Evolutionary conservation across 2,888 invertebrate species (phyloP).

Genomic region (Craniophora ligustri): DNA sequence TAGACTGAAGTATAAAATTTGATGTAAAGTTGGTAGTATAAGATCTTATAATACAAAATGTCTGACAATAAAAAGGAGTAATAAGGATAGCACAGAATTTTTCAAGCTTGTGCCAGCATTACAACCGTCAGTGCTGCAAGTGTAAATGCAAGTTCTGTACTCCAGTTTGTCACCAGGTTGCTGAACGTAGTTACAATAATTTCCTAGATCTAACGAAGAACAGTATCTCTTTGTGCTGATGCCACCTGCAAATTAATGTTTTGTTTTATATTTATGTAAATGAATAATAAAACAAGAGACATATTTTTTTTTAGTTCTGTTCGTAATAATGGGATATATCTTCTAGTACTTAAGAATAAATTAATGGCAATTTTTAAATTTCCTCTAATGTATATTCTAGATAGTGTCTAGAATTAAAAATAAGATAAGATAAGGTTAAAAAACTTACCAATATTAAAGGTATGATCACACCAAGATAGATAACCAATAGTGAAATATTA

Average conservation of each 20-base stretch:
- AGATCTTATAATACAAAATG: constrained; percentile 40
- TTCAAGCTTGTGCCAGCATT: constrained; percentile 87
- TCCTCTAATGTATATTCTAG: too few species aligned
- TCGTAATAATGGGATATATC: too few species aligned
- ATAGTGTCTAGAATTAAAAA: too few species aligned
- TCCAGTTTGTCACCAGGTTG: constrained; percentile 95
- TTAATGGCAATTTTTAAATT: too few species aligned
- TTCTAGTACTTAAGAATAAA: too few species aligned
- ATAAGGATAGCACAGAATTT: constrained; percentile 58
- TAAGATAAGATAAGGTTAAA: neutral
- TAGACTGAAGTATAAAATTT: too few species aligned
- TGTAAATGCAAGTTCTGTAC: constrained; percentile 96
- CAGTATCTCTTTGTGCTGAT: constrained; percentile 96
- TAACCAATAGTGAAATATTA: constrained; percentile 21
- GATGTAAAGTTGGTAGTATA: neutral
- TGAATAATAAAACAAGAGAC: too few species aligned
- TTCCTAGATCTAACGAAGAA: constrained; percentile 95
- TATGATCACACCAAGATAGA: constrained; percentile 33
- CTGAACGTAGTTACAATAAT: constrained; percentile 95
- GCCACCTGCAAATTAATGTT: constrained; percentile 90
- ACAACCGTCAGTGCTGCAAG: constrained; percentile 95
- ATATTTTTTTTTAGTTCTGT: too few species aligned
- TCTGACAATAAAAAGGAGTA: constrained; percentile 49
- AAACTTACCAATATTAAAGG: constrained; percentile 38
- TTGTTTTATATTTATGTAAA: constrained; percentile 9